Evolutionary conservation across 2,113 vertebrate genomes (phyloP).

Genomic region (Onychostruthus taczanowskii): DNA sequence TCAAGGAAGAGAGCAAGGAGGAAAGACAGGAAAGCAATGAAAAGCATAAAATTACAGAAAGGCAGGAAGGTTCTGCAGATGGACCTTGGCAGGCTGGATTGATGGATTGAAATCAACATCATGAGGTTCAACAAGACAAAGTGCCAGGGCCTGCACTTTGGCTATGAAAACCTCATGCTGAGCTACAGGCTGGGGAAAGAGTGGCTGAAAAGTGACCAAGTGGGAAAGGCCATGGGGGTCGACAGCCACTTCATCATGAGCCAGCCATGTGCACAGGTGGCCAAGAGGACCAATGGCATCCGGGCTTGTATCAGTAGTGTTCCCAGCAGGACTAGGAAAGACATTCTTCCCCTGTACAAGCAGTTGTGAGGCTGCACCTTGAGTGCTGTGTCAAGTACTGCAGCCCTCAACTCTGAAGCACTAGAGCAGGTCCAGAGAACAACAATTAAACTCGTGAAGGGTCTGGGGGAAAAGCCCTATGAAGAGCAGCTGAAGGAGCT

Average conservation of each 20-base stretch:
- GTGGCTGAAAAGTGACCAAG: neutral
- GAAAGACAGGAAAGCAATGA: neutral
- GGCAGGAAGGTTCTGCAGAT: neutral
- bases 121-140: neutral
- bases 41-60: neutral
- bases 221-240: rapidly evolving
- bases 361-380: rapidly evolving
- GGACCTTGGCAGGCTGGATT: neutral
- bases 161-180: neutral
- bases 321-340: neutral
- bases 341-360: neutral
- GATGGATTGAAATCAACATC: neutral
- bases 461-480: neutral
- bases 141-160: no score
- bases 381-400: rapidly evolving
- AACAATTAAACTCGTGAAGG: neutral
- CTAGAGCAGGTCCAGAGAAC: neutral
- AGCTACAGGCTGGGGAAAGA: neutral
- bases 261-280: neutral
- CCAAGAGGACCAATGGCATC: neutral
- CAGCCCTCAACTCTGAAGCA: neutral
- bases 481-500: neutral
- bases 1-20: neutral
- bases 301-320: neutral
- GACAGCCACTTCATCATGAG: neutral